These are phyloP conservation scores for Laterallus jamaicensis DNA, from an alignment of 2,113 vertebrate species.

Conservation along the genomic window DNA sequence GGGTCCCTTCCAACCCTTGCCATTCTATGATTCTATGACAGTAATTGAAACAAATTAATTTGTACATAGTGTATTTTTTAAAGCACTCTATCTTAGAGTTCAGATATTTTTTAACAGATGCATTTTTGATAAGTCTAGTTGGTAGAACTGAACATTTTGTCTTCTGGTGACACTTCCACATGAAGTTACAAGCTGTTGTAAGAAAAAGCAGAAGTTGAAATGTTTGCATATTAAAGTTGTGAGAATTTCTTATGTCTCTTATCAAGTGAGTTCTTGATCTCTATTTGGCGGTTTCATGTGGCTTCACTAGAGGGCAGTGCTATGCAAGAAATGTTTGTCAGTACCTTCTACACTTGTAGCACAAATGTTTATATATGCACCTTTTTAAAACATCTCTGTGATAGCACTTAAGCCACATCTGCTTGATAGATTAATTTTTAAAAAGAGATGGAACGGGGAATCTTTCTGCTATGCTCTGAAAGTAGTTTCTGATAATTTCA, in stretches of 20 bases:
- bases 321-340: constrained; percentile 79
- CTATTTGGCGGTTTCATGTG: not conserved
- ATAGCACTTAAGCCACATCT: not conserved
- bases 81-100: not conserved
- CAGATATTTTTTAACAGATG: not conserved
- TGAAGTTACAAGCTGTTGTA: not conserved
- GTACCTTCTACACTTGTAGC: not conserved
- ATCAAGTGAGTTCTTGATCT: too few relatives aligned
- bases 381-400: not conserved
- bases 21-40: too few relatives aligned
- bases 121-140: not conserved
- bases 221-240: not conserved
- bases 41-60: not conserved
- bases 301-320: constrained; percentile 88
- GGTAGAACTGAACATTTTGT: not conserved
- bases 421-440: not conserved
- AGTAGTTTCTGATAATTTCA: not conserved
- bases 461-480: not conserved
- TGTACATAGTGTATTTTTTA: not conserved
- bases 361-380: not conserved
- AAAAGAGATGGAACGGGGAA: not conserved
- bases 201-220: not conserved
- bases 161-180: not conserved
- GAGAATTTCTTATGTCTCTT: not conserved
- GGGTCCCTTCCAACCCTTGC: too few relatives aligned